Evolutionary conservation across 2,888 invertebrate genomes (phyloP), one percentile per base, ranked within the genome.

Genomic region (Stratiomys singularior): DNA sequence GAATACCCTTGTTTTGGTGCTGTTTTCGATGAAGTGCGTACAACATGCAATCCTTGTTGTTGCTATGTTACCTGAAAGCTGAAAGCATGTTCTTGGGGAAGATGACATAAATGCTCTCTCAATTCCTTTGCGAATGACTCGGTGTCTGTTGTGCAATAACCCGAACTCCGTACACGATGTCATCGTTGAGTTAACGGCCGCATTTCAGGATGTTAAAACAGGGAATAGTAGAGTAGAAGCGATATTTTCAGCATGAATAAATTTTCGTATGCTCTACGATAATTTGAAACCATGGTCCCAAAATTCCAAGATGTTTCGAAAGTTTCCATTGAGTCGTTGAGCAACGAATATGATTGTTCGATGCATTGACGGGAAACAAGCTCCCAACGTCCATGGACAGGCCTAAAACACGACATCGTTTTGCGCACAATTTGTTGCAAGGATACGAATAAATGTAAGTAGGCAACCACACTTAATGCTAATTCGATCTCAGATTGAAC

Each of bases 1-100:
- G 56, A 72, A 72, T 72, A 52, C 71, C 69, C 71, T 72, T 72
- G 71, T 72, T 66, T 72, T 56, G 71, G 56, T 72, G 27, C 30
- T 27, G 27, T 72, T 72, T 72, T 72, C 30, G 71, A 56, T 52
- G 56, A 72, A 52, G 28, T 72, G 52, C 56, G 71, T 72, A 56
- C 71, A 56, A 56, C 52, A 72, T 72, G 71, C 52, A 72, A 56
- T 56, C 28, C 71, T 30, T 28, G 71, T 21, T 28, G 52, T 28
- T 72, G 71, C 30, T 52, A 72, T 21, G 52, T 72, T 72, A 72
- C 71, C 71, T 72, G 71, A 72, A 72, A 66, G 37, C 66, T 27
- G 66, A 66, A 72, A 72, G 21, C 71, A 56, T 72, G 71, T 72
- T 72, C 67, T 27, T 27, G 28, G 56, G 71, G 28, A 72, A 72